Evolutionary conservation across 2,888 invertebrate genomes (phyloP).

Genomic region (Drosophila neotestacea): DNA sequence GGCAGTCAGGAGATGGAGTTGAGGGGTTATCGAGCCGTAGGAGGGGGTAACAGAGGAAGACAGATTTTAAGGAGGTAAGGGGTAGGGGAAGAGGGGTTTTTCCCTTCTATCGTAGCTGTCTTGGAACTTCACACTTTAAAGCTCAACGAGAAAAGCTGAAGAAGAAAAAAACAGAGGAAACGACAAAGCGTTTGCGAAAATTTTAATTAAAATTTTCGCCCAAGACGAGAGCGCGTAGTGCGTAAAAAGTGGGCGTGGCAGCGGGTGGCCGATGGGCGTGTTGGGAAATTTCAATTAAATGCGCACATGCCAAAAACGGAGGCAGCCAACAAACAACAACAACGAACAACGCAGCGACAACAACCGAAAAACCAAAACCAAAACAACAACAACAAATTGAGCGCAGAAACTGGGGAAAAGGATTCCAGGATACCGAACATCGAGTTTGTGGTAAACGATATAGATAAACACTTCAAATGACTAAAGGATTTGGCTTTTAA

Average conservation of each 20-base stretch:
- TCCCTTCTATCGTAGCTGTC: constrained; percentile 43
- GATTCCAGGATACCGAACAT: constrained; percentile 35
- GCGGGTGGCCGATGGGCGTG: constrained; percentile 57
- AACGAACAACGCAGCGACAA: constrained; percentile 19
- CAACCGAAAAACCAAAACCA: constrained; percentile 48
- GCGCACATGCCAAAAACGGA: constrained; percentile 72
- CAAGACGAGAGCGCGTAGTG: constrained; percentile 64
- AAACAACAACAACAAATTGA: constrained; percentile 64
- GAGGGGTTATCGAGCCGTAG: constrained; percentile 4
- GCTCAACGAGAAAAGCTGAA: constrained; percentile 25
- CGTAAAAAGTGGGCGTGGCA: constrained; percentile 50
- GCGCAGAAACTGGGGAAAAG: constrained; percentile 26
- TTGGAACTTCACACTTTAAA: constrained; percentile 73
- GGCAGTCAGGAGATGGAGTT: constrained; percentile 26
- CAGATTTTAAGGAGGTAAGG: background rate
- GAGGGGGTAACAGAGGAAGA: background rate
- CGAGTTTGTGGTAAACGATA: constrained; percentile 68
- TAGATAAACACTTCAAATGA: constrained; percentile 75
- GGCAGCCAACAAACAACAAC: constrained; percentile 16
- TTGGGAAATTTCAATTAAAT: constrained; percentile 77
- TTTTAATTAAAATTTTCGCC: constrained; percentile 77
- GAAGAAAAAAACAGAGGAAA: constrained; percentile 18
- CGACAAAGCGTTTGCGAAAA: constrained; percentile 61
- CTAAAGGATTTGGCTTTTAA: constrained; percentile 66
- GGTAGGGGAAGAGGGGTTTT: background rate